phyloP scores from a whole-genome alignment of 2,888 invertebrate species.

The Drosophila subquinaria region DNA sequence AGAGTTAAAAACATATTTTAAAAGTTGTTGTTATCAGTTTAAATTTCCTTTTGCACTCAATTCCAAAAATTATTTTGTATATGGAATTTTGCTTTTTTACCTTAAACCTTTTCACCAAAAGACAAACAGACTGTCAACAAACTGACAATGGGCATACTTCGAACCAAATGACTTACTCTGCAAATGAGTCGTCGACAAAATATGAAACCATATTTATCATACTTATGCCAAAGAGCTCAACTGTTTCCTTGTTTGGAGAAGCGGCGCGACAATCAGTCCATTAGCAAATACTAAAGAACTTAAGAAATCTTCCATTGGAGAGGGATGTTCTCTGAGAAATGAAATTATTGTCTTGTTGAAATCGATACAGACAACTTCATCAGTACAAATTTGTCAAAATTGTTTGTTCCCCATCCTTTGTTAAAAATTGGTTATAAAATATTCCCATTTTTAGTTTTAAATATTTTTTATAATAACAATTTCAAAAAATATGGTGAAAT shows the following conservation, averaged over 20 bases:
- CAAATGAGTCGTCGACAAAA: slow-evolving; percentile 26
- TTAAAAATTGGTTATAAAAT: too few relatives aligned
- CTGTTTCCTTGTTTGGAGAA: slow-evolving; percentile 30
- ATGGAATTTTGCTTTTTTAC: neutral
- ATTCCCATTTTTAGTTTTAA: too few relatives aligned
- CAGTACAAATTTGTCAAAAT: neutral
- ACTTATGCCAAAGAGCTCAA: slow-evolving; percentile 45
- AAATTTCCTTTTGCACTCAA: neutral
- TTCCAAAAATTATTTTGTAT: neutral
- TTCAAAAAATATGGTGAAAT: neutral
- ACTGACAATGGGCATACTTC: slow-evolving; percentile 27
- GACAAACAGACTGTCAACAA: slow-evolving; percentile 40
- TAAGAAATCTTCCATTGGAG: neutral
- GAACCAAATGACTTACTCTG: slow-evolving; percentile 17
- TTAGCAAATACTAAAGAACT: slow-evolving; percentile 24
- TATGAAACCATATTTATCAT: slow-evolving; percentile 48
- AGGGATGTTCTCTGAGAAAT: slow-evolving; percentile 18
- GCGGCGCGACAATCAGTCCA: slow-evolving; percentile 28
- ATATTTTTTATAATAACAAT: neutral
- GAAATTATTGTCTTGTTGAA: neutral
- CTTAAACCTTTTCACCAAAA: slow-evolving; percentile 2
- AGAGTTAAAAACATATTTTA: too few relatives aligned
- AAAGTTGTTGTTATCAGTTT: neutral
- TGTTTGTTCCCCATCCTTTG: too few relatives aligned
- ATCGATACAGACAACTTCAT: neutral